phyloP scores from a whole-genome alignment of 2,888 invertebrate genomes.

The Diachrysia chrysitis region DNA sequence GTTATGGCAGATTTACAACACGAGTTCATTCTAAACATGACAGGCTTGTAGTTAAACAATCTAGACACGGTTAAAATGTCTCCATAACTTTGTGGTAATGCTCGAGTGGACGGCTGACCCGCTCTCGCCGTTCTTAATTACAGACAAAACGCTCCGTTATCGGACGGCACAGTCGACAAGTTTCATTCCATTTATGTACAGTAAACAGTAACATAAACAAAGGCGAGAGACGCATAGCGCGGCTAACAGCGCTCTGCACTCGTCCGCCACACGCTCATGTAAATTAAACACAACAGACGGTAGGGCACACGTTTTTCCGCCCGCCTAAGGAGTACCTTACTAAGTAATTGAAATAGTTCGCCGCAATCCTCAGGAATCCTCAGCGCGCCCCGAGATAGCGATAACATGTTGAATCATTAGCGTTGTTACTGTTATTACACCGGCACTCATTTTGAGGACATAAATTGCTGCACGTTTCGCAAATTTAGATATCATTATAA shows the following conservation, averaged over 20 bases:
- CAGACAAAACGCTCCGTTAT: conserved; percentile 86
- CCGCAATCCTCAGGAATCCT: conserved; percentile 33
- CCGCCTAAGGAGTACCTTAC: conserved; percentile 56
- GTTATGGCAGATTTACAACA: conserved; percentile 73
- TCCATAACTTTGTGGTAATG: conserved; percentile 81
- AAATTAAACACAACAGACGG: conserved; percentile 62
- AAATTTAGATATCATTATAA: conserved; percentile 62
- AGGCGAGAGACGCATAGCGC: conserved; percentile 66
- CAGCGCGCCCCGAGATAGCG: conserved; percentile 30
- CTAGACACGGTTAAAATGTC: conserved; percentile 77
- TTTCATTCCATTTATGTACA: conserved; percentile 81
- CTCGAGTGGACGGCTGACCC: conserved; percentile 73
- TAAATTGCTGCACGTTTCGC: conserved; percentile 63
- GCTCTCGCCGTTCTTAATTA: conserved; percentile 84
- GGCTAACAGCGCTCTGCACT: conserved; percentile 73
- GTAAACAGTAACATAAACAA: conserved; percentile 82
- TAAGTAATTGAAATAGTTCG: conserved; percentile 45
- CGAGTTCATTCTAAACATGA: conserved; percentile 75
- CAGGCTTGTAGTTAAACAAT: conserved; percentile 76
- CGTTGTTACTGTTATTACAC: conserved; percentile 58
- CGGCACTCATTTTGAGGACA: conserved; percentile 40
- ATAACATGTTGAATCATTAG: conserved; percentile 61
- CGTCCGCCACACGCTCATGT: conserved; percentile 65
- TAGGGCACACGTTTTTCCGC: conserved; percentile 61
- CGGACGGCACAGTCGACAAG: conserved; percentile 74